Percentiles rank a stretch among this genome's conserved stretches.
Conservation (phyloP, 2,113 vertebrate species). For the Nothobranchius kuhntae region DNA sequence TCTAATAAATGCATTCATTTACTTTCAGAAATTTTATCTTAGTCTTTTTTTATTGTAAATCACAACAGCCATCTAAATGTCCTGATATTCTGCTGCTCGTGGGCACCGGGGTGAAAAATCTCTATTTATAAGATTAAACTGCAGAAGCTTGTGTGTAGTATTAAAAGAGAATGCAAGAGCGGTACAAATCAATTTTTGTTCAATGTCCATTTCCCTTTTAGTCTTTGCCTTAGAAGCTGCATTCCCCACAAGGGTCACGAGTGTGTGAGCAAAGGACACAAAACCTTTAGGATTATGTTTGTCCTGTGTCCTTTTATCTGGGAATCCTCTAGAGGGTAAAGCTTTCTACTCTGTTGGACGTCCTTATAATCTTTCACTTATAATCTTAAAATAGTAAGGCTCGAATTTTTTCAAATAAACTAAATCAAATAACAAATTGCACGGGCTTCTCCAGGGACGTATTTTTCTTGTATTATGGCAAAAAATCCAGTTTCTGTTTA, state of each 20-base stretch:
- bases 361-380: background rate
- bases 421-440: background rate
- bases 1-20: too few relatives aligned
- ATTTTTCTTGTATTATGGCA: background rate
- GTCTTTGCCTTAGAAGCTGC: background rate
- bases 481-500: too few relatives aligned
- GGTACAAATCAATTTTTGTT: background rate
- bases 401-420: background rate
- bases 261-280: background rate
- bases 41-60: background rate
- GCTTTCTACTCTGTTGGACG: conserved; percentile 2
- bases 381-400: background rate
- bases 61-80: background rate
- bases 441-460: background rate
- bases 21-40: background rate
- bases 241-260: conserved; percentile 2
- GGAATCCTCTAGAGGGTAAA: background rate
- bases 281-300: conserved; percentile 16
- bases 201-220: conserved; percentile 4
- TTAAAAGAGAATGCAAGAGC: background rate
- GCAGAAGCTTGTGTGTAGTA: background rate
- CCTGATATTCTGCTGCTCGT: background rate
- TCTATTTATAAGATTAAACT: background rate
- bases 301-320: conserved; percentile 1
- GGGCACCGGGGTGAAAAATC: background rate